Percentiles rank a stretch among this genome's conserved stretches.
Conservation (phyloP, 2,888 invertebrate genomes). For the Brachylomia viminalis region DNA sequence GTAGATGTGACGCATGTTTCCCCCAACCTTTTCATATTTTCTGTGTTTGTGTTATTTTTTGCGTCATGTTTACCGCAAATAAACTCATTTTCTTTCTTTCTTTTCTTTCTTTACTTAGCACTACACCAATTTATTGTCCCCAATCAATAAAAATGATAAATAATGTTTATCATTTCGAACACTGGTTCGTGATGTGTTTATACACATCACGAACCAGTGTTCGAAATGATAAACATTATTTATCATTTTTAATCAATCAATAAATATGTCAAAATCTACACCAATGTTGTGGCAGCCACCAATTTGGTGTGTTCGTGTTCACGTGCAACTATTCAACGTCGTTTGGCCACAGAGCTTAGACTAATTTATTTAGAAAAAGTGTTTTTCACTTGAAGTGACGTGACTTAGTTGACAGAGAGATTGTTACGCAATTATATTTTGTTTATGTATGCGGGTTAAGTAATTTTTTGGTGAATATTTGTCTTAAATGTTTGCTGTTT, state of each 20-base stretch:
- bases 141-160: slow-evolving; percentile 37
- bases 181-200: slow-evolving; percentile 22
- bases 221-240: slow-evolving; percentile 14
- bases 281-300: slow-evolving; percentile 31
- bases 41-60: too few species aligned
- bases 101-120: too few species aligned
- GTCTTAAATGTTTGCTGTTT: slow-evolving; percentile 13
- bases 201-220: slow-evolving; percentile 22
- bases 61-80: too few species aligned
- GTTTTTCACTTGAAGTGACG: slow-evolving; percentile 47
- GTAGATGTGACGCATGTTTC: too few species aligned
- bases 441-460: slow-evolving; percentile 18
- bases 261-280: slow-evolving; percentile 50
- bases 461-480: slow-evolving; percentile 32
- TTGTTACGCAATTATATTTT: slow-evolving; percentile 48
- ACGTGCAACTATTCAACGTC: slow-evolving; percentile 61
- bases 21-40: too few species aligned
- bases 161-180: background rate
- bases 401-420: slow-evolving; percentile 35
- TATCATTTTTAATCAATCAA: slow-evolving; percentile 38
- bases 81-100: too few species aligned
- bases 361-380: slow-evolving; percentile 60
- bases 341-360: slow-evolving; percentile 46
- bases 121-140: slow-evolving; percentile 17
- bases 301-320: slow-evolving; percentile 53